Percentiles rank a stretch among this genome's conserved stretches.
Conservation (phyloP, 2,888 invertebrate genomes). For the Tiliacea aurago region DNA sequence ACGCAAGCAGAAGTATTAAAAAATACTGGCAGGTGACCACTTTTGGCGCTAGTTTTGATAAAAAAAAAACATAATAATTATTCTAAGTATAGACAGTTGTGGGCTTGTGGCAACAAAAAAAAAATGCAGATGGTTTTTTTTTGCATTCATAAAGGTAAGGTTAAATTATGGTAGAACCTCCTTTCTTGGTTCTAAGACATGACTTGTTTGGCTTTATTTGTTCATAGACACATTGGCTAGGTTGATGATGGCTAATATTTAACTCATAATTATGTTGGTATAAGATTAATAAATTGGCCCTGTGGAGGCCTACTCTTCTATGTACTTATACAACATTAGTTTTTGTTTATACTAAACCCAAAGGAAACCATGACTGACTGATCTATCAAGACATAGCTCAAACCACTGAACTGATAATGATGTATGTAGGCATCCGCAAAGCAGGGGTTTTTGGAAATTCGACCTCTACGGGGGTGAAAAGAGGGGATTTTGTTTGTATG, state of each 20-base stretch:
- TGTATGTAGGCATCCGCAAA: no score
- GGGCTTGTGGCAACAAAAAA: constrained; percentile 1
- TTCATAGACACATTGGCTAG: background rate
- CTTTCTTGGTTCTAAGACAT: background rate
- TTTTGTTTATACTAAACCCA: no score
- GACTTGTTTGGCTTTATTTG: background rate
- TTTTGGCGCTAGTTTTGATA: constrained; percentile 41
- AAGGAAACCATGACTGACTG: no score
- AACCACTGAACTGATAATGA: no score
- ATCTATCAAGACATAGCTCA: no score
- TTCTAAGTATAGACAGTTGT: constrained; percentile 20
- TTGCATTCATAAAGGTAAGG: constrained; percentile 10
- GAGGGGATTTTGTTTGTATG: no score
- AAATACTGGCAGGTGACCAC: constrained; percentile 56
- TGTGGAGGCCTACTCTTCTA: no score
- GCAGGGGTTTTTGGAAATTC: no score
- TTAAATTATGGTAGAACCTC: background rate
- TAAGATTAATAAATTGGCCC: background rate
- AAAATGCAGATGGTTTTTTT: background rate
- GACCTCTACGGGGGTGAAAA: no score
- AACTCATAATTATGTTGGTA: no score
- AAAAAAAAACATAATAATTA: constrained; percentile 18
- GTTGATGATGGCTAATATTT: background rate
- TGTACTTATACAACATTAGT: no score
- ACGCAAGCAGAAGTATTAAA: constrained; percentile 58